Conservation (phyloP, 2,888 invertebrate species). For the Aethes cnicana region DNA sequence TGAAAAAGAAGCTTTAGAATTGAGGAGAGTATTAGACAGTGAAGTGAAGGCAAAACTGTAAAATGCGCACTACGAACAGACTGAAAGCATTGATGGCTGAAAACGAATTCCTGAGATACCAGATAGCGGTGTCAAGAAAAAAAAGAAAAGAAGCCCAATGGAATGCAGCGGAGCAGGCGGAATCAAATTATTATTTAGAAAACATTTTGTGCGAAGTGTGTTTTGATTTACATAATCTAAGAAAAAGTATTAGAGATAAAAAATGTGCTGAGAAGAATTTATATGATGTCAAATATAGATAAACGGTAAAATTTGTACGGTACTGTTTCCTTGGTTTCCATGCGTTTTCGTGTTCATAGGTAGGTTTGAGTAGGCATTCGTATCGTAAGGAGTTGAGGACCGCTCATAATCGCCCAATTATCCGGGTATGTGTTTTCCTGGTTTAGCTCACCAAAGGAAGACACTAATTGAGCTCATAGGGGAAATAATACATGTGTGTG, state of each 20-base stretch:
- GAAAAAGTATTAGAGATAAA: constrained; percentile 34
- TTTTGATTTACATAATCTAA: constrained; percentile 47
- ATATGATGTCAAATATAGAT: constrained; percentile 78
- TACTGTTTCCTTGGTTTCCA: too few relatives aligned
- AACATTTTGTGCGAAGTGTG: constrained; percentile 49
- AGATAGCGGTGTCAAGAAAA: constrained; percentile 48
- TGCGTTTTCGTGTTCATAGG: too few relatives aligned
- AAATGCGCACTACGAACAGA: constrained; percentile 31
- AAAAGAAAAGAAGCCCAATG: constrained; percentile 57
- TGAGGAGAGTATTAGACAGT: constrained; percentile 40
- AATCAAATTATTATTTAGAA: constrained; percentile 59
- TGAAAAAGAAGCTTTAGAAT: constrained; percentile 43
- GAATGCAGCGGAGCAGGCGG: constrained; percentile 53
- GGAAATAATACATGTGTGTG: too few relatives aligned
- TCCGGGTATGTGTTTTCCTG: too few relatives aligned
- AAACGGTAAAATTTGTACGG: too few relatives aligned
- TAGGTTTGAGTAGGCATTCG: too few relatives aligned
- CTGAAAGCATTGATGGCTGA: constrained; percentile 47
- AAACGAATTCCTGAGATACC: constrained; percentile 49
- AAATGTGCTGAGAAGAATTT: constrained; percentile 5
- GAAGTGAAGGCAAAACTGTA: constrained; percentile 16
- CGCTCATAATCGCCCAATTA: too few relatives aligned
- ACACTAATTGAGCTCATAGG: too few relatives aligned
- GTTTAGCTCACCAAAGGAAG: too few relatives aligned
- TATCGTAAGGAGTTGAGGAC: too few relatives aligned